These are phyloP conservation scores for Tetranychus piercei DNA, from an alignment of 2,888 invertebrate genomes.

Conservation along the genomic window DNA sequence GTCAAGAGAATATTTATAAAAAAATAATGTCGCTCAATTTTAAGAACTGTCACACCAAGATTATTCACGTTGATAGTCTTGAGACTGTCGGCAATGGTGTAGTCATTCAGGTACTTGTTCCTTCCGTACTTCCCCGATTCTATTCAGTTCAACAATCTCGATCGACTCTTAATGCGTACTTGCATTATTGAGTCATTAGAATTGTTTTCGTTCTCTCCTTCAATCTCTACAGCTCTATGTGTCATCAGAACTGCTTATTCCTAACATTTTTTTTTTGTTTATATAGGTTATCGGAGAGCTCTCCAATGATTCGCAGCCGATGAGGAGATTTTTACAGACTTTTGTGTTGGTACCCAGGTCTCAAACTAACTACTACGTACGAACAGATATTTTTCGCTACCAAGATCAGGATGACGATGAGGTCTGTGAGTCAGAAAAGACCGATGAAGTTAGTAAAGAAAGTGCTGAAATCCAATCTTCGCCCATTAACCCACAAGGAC, in stretches of 20 bases:
- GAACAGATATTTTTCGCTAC: slow-evolving; percentile 96
- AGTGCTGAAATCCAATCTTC: slow-evolving; percentile 1
- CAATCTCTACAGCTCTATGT: neutral
- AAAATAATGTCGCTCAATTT: slow-evolving; percentile 87
- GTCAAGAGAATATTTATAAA: slow-evolving; percentile 80
- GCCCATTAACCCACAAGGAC: neutral
- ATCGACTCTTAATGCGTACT: neutral
- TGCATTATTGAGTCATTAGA: too few relatives aligned
- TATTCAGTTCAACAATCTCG: too few relatives aligned
- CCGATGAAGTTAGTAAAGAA: slow-evolving; percentile 11
- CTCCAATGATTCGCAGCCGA: slow-evolving; percentile 84
- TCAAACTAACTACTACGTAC: slow-evolving; percentile 93
- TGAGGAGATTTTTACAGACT: slow-evolving; percentile 94
- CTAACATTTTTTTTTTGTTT: slow-evolving; percentile 24
- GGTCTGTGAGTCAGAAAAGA: slow-evolving; percentile 21
- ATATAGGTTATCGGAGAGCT: slow-evolving; percentile 73
- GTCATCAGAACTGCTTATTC: neutral
- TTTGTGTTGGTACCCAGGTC: slow-evolving; percentile 87
- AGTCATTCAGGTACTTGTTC: slow-evolving; percentile 54
- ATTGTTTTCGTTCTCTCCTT: neutral
- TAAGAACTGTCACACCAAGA: slow-evolving; percentile 90
- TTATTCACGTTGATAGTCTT: slow-evolving; percentile 86
- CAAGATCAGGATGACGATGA: slow-evolving; percentile 59
- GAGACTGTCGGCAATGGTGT: slow-evolving; percentile 82
- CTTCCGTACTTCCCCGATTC: neutral